Base-by-base conservation (phyloP, 2,888 invertebrate genomes). In the Cryptocephalus moraei region DNA sequence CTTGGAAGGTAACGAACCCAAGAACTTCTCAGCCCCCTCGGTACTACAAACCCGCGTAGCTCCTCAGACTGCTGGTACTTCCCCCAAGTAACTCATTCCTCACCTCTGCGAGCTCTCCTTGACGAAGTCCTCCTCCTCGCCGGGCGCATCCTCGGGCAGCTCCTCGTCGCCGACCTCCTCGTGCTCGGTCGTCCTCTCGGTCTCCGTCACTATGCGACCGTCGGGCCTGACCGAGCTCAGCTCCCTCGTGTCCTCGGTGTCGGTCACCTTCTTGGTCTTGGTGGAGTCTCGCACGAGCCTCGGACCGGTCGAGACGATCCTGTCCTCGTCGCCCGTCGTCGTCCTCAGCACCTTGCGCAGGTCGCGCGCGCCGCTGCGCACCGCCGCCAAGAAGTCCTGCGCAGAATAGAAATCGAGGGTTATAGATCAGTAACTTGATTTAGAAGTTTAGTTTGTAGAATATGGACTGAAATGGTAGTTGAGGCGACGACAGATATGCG, bases 161-260 rank as follows among this genome's bases (percentile, higher is more conserved):
- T 88, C 86, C 66, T 86, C 82, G 79, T 90, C 88, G 61, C 84
- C 81, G 47, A 87, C 76, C 66, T 84, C 82, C 71, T 91, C 90
- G 77, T 90, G 89, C 66, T 90, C 86, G 54, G 84, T 86, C 47
- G 84, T 88, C 61, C 83, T 82, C 62, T 83, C 82, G 53, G 82
- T 86, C 74, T 92, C 91, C 8, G 91, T 91, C 56, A 91, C 82
- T 61, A 92, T 80, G 54, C 86, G 83, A 33, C 92, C 92, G 74
- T 91, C 88, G 33, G 84, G 79, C 56, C 83, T 81, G 42, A 87
- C 76, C 41, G 86, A 82, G 63, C 85, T 85, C 52, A 84, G 75
- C 68, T 89, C 85, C 58, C 80, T 75, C 52, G 83, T 85, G 63
- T 90, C 88, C 75, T 91, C 91, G 53, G 90, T 90, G 68, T 91